Percentiles rank a stretch among this genome's conserved stretches.
Evolutionary conservation across 2,888 invertebrate genomes (phyloP).

Genomic region (Poecilobothrus nobilitatus): DNA sequence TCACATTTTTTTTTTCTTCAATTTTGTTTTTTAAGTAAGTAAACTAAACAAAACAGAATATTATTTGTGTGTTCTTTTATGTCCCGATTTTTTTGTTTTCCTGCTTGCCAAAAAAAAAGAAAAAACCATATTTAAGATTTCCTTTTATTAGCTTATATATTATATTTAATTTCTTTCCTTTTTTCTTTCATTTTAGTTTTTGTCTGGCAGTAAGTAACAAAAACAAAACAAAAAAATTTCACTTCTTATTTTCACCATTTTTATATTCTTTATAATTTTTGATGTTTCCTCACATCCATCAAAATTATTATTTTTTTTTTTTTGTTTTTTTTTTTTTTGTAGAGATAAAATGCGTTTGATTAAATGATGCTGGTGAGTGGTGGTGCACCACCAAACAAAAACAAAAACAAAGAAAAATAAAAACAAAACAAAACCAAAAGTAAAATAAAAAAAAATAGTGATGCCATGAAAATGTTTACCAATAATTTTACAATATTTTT

Average conservation of each 20-base stretch:
- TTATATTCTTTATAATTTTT: not conserved
- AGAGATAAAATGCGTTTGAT: not conserved
- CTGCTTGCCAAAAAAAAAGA: not conserved
- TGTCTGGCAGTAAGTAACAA: not conserved
- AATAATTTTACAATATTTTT: no score
- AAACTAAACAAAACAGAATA: no score
- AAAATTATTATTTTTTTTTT: not conserved
- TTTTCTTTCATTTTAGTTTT: no score
- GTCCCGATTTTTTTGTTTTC: not conserved
- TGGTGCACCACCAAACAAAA: not conserved
- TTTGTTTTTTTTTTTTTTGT: no score
- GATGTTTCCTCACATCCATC: not conserved
- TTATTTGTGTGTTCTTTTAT: no score
- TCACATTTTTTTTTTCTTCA: no score
- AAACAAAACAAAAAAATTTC: not conserved
- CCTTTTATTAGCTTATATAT: not conserved
- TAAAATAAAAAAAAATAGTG: no score
- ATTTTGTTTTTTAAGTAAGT: no score
- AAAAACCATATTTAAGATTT: not conserved
- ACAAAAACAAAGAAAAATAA: not conserved
- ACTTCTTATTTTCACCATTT: not conserved
- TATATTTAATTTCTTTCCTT: conserved; percentile 2
- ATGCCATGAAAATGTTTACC: no score
- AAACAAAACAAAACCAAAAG: no score
- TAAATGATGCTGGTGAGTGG: not conserved